Evolutionary conservation across 1,140 invertebrate species (phyloP), one percentile per base, ranked within the genome.

Genomic region (Drosophila virilis): DNA sequence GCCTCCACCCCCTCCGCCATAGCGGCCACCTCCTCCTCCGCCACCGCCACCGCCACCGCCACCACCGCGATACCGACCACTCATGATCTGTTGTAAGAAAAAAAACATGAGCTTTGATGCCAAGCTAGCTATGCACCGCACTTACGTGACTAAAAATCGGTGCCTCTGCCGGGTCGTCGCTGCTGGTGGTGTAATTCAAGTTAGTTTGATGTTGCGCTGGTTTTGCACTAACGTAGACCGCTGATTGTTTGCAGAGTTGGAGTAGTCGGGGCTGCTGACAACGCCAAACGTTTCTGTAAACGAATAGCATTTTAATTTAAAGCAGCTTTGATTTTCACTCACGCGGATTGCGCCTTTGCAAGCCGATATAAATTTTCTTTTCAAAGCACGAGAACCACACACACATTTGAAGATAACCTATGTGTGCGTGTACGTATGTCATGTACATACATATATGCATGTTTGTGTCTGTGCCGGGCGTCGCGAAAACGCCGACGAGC

Each of bases 251-350:
- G 35, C 59, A 40, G 8, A 77, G 66, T 70, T 73, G 66, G 28
- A 71, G 74, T 42, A 88, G 60, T 37, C 67, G 79, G 48, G 70
- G 83, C 45, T 83, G 82, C 55, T 77, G 88, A 74, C 71, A 74
- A 74, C 80, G 88, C 77, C 74, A 91, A 75, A 90, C 55, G 17
- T 75, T 80, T 72, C 88, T 90, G 65, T 51, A 88, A 90, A 90
- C 90, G 72, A 78, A 51, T 64, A 88, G 71, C 88, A 90, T 90
- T 74, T 68, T 90, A 51, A 67, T 60, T 72, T 55, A 57, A 57
- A 67, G 6, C 33, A 22, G 22, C 43, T 57, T 28, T 7, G 15
- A 22, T 59, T 59, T 35, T 58, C 42, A 57, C 46, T 55, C 58
- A 45, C 62, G 66, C 40, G 32, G 43, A 58, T 40, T 43, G 62